phyloP scores from a whole-genome alignment of 2,113 vertebrate species.

The Apodemus speciosus region DNA sequence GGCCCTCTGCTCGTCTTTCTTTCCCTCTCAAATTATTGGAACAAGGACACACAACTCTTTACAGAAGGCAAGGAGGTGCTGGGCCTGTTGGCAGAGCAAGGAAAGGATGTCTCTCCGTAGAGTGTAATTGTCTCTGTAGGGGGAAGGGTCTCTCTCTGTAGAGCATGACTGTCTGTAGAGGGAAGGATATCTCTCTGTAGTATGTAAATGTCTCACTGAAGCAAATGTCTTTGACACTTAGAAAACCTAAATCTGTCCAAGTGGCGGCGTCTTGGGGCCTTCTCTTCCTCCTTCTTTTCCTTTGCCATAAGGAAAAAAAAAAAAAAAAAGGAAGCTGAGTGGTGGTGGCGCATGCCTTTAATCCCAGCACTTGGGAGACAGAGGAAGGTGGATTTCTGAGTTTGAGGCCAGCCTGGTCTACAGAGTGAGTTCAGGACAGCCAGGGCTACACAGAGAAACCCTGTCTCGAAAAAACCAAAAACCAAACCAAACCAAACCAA shows the following conservation, averaged over 20 bases:
- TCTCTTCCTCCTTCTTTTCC: neutral
- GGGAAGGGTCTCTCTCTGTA: neutral
- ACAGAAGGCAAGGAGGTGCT: neutral
- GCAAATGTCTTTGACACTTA: neutral
- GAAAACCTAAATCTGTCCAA: neutral
- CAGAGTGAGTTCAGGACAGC: too few species aligned
- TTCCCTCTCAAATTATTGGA: neutral
- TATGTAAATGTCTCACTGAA: neutral
- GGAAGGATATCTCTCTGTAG: slow-evolving; percentile 6
- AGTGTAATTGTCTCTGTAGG: neutral
- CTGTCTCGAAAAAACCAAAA: too few species aligned
- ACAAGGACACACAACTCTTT: neutral
- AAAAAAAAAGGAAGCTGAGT: neutral
- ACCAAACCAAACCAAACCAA: too few species aligned
- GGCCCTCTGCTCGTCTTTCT: neutral
- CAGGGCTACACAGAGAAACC: too few species aligned
- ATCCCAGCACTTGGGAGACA: too few species aligned
- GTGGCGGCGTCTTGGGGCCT: neutral
- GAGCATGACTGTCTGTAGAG: neutral
- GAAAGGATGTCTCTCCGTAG: neutral
- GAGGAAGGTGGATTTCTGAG: too few species aligned
- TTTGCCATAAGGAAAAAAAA: slow-evolving; percentile 36
- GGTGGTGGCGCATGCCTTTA: too few species aligned
- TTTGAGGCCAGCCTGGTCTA: too few species aligned
- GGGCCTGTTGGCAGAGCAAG: neutral